Percentiles rank a stretch among this genome's conserved stretches.
phyloP scores from a whole-genome alignment of 1,140 invertebrate genomes.

The Coboldia fuscipes region DNA sequence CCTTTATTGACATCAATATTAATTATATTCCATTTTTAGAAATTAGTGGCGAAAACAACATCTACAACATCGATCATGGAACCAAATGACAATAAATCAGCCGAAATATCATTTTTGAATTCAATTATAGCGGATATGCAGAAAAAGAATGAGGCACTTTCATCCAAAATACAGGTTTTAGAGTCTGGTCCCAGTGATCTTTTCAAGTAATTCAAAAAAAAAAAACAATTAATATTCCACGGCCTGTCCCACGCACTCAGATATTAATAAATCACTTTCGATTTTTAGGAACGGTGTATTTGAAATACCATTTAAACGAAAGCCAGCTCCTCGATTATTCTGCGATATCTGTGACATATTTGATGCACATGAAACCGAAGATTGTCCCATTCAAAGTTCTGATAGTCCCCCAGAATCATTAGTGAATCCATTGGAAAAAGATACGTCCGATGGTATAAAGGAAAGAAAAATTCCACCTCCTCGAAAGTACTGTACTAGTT shows the following conservation, averaged over 20 bases:
- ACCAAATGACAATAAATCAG: constrained; percentile 27
- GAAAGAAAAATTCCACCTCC: constrained; percentile 27
- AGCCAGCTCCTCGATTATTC: constrained; percentile 57
- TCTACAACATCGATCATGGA: not conserved
- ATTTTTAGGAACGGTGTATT: constrained; percentile 12
- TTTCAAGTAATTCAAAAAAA: constrained; percentile 10
- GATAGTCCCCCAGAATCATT: constrained; percentile 27
- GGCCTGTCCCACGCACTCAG: not conserved
- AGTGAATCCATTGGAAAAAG: too few relatives aligned
- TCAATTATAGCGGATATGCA: constrained; percentile 93
- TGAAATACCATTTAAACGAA: constrained; percentile 12
- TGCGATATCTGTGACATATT: constrained; percentile 97
- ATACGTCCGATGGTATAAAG: constrained; percentile 21
- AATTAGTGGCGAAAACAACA: constrained; percentile 35
- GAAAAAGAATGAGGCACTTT: constrained; percentile 67
- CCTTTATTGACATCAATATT: too few relatives aligned
- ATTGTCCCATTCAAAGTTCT: constrained; percentile 72
- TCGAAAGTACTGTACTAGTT: constrained; percentile 76
- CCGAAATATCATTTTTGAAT: constrained; percentile 81
- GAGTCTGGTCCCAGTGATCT: constrained; percentile 36
- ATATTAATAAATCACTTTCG: not conserved
- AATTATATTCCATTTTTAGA: constrained; percentile 21
- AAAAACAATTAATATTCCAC: not conserved
- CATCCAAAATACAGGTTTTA: constrained; percentile 53
- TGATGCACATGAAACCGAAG: constrained; percentile 90